Evolutionary conservation across 2,797 vertebrate species (phyloP), one percentile per base, ranked within the genome.

Genomic region (Enteromius argenteus): DNA sequence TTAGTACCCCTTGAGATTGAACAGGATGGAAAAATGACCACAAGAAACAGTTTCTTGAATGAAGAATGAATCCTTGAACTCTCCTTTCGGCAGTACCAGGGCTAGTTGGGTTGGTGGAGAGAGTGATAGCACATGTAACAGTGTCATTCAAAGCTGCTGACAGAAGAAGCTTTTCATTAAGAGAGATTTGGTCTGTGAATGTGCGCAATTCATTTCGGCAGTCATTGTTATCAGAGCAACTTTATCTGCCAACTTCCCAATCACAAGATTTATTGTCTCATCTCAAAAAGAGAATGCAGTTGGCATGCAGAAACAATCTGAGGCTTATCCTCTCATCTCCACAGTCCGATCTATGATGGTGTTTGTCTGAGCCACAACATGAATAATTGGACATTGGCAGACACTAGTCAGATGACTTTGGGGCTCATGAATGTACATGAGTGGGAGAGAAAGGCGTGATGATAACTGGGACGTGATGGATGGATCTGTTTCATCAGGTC

Each of bases 11-110:
- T 68, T 84, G 78, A 87, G 85, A 87, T 85, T 88, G 37, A 80
- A 82, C 51, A 46, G 91, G 85, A 86, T 80, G 82, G 71, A 83
- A 60, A 75, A 83, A 75, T 87, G 88, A 91, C 89, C 86, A 87
- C 79, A 86, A 86, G 89, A 75, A 89, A 83, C 62, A 44, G 51
- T 79, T 30, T 89, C 89, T 80, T 89, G 89, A 91, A 51, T 30
- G 80, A 86, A 81, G 89, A 87, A 91, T 82, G 83, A 90, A 92
- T 90, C 90, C 91, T 91, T 92, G 89, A 92, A 92, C 89, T 89
- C 85, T 80, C 89, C 90, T 90, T 90, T 80, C 79, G 64, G 89
- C 66, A 83, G 88, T 80, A 21, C n/a, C 8, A 37, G 35, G 49
- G 15, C 11, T 56, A 27, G 88, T 75, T 86, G 87, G 85, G 77